Evolutionary conservation across 2,797 vertebrate genomes (phyloP), one percentile per base, ranked within the genome.

Genomic region (Naso thynnoides): DNA sequence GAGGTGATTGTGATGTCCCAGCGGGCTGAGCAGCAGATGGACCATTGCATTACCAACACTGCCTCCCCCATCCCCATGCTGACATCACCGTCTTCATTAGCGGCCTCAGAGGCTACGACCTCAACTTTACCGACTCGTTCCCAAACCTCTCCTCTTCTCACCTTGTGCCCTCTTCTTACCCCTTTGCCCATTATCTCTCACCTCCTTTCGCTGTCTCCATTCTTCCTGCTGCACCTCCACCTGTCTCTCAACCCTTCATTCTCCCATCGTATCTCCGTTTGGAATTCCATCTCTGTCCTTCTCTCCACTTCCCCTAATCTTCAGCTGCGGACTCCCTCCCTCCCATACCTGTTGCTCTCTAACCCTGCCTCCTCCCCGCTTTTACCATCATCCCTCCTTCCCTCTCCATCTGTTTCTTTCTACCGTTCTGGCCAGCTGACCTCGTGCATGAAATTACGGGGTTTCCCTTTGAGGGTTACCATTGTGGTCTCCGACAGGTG

Each of bases 41-140:
- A 84, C 72, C 65, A 39, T 79, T 82, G 75, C 71, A 9, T 57
- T 68, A 42, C 52, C 70, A 57, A 59, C 49, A 15, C 39, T 52
- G 15, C 70, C 64, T 49, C 70, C 73, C 55, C 50, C 48, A 27
- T 39, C 57, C 26, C 58, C 67, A 29, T 23, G 3, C 70, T 79
- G 72, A 78, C 76, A 82, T 70, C 71, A 42, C 63, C 6, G 42
- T 89, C 89, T 86, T 91, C 89, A 90, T 92, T 90, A 90, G 54
- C 68, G 2, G 49, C 58, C 82, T 84, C 73, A 49, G 55, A 87
- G 83, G 87, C 81, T 66, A 27, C 31, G 60, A 67, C 81, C 86
- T 82, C 76, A 86, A 90, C 77, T 81, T 75, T 81, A 77, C 57
- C 41, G 5, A 41, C 9, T 11, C 1, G 2, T 66, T 50, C 62